Base-by-base conservation (phyloP, 2,113 vertebrate species). In the Eolophus roseicapilla region DNA sequence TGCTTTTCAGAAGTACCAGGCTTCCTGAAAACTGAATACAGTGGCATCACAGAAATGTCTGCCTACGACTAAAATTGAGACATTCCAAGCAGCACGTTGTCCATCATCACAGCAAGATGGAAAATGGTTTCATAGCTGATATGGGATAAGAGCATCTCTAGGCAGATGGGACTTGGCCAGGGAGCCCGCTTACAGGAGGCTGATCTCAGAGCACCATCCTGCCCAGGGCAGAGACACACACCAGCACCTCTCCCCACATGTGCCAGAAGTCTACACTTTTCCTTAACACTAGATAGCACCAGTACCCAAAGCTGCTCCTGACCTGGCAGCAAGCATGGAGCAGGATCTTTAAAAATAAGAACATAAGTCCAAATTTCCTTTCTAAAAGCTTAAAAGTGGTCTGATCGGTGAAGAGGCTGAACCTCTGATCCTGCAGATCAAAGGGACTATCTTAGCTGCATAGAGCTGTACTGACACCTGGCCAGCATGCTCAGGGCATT, bases 331-430 rank as follows among this genome's bases (percentile, higher is more conserved):
- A 81, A 82, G 71, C 6, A 39, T n/a, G 31, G n/a, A 43, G 15
- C 3, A 46, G 55, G 62, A 28, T 39, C 20, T 31, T 64, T 52
- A 2, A 76, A 84, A 89, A 65, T 1, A 9, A 29, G 19, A 80
- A 47, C 1, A 0, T 41, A 75, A 64, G 65, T 43, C 19, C 55
- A n/a, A 55, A 86, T 3, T 60, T 86, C 19, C 43, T 44, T 17
- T 21, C 64, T 83, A 47, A 60, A 88, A 83, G 19, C 17, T 0
- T 17, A 16, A 27, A 31, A 31, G 44, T 7, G 4, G 47, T 63
- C 47, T 41, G 64, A 43, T 25, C 0, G 0, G 73, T 0, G 0
- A 68, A 44, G 65, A 63, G 55, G 47, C 46, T 83, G 53, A 74
- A 50, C 10, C 19, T 78, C 86, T 75, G 63, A 82, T 71, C 68